Conservation (phyloP, 1,140 invertebrate species). For the Drosophila ercepeae region DNA sequence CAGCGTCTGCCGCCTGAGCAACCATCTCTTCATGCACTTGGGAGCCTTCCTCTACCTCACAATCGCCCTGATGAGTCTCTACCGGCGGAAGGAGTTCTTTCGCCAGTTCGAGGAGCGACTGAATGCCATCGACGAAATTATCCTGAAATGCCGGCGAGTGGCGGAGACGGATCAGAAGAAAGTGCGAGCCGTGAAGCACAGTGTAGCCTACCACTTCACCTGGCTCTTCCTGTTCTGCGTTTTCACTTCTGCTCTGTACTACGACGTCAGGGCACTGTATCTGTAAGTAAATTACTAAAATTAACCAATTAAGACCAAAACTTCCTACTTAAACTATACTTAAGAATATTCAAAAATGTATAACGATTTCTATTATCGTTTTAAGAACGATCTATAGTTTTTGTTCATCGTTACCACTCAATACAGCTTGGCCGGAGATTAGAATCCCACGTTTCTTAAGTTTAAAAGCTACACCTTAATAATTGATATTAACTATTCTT, state of each 20-base stretch:
- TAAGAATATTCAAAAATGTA: too few relatives aligned
- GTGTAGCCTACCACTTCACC: slow-evolving; percentile 65
- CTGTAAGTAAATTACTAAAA: slow-evolving; percentile 53
- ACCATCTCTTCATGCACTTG: slow-evolving; percentile 63
- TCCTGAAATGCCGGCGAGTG: slow-evolving; percentile 52
- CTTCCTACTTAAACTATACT: too few relatives aligned
- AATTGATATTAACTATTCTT: too few relatives aligned
- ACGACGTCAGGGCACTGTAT: slow-evolving; percentile 55
- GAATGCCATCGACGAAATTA: slow-evolving; percentile 60
- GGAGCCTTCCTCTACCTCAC: slow-evolving; percentile 72
- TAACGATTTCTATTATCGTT: too few relatives aligned
- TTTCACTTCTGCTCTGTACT: slow-evolving; percentile 60
- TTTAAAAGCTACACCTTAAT: too few relatives aligned
- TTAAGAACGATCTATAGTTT: too few relatives aligned
- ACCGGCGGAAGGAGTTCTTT: slow-evolving; percentile 73
- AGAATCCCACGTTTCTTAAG: too few relatives aligned
- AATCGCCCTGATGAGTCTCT: slow-evolving; percentile 58
- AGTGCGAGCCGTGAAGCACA: slow-evolving; percentile 49
- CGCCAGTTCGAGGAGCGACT: slow-evolving; percentile 63
- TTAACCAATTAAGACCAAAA: too few relatives aligned
- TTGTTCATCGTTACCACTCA: too few relatives aligned
- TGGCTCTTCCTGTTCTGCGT: slow-evolving; percentile 65
- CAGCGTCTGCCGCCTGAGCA: slow-evolving; percentile 69
- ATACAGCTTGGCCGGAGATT: too few relatives aligned
- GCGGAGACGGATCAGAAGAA: slow-evolving; percentile 60